These are phyloP conservation scores for Phenganax subtilis DNA, from an alignment of 92 coral and sea anemone genomes.

Conservation along the genomic window DNA sequence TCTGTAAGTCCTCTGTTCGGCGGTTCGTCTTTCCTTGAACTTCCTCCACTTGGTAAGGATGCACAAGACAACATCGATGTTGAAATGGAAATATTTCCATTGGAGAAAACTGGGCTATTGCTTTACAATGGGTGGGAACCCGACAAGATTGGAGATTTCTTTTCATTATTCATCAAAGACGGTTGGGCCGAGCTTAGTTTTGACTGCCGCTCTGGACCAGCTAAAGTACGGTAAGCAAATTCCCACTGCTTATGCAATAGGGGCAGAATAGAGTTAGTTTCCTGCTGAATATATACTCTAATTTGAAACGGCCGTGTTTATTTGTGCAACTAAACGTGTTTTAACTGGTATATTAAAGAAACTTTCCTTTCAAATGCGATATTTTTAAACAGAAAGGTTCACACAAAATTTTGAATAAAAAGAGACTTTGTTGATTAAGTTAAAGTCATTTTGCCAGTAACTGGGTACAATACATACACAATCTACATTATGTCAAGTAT, in stretches of 20 bases:
- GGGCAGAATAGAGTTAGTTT: no score
- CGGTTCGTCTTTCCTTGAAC: conserved; percentile 40
- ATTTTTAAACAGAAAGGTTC: no score
- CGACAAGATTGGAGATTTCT: conserved; percentile 49
- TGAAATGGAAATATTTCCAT: conserved; percentile 41
- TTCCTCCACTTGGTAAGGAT: conserved; percentile 50
- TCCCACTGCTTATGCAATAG: not conserved
- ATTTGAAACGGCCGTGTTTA: no score
- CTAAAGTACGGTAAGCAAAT: conserved; percentile 42
- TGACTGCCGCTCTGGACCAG: conserved; percentile 58
- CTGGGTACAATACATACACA: no score
- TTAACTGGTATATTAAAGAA: no score
- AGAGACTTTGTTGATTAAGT: no score
- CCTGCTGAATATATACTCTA: no score
- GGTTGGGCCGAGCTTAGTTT: conserved; percentile 53
- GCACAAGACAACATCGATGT: conserved; percentile 41
- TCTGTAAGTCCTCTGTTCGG: conserved; percentile 36
- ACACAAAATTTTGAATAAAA: no score
- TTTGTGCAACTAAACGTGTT: no score
- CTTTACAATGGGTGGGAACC: conserved; percentile 44
- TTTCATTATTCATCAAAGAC: conserved; percentile 47
- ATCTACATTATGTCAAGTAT: not conserved
- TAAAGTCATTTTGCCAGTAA: no score
- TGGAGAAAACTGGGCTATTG: conserved; percentile 41
- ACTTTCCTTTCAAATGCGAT: no score